Evolutionary conservation across 2,888 invertebrate species (phyloP).

Genomic region (Eremobia ochroleuca): DNA sequence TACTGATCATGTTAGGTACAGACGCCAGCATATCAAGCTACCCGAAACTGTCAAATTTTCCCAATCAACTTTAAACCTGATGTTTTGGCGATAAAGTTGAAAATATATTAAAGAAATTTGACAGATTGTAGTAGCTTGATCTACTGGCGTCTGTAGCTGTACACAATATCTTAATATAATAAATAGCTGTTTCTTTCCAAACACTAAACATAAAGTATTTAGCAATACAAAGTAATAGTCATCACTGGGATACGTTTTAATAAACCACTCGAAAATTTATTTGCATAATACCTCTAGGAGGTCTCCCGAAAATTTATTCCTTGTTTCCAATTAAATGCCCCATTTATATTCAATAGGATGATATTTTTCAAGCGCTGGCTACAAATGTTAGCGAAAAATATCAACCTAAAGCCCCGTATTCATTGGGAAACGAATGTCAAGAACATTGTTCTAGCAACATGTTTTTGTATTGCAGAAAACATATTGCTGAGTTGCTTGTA

Average conservation of each 20-base stretch:
- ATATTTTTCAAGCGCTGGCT: constrained; percentile 42
- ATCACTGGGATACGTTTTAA: constrained; percentile 55
- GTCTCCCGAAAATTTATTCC: constrained; percentile 52
- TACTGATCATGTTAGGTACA: not conserved
- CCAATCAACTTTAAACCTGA: too few relatives aligned
- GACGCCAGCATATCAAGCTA: too few relatives aligned
- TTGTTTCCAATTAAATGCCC: constrained; percentile 66
- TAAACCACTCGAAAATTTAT: constrained; percentile 56
- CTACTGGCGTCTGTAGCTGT: too few relatives aligned
- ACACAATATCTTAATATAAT: too few relatives aligned
- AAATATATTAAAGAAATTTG: too few relatives aligned
- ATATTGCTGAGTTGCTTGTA: not conserved
- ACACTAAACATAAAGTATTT: constrained; percentile 7
- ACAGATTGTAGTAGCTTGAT: too few relatives aligned
- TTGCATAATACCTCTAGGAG: constrained; percentile 61
- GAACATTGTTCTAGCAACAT: not conserved
- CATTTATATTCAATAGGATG: constrained; percentile 70
- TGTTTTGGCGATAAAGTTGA: too few relatives aligned
- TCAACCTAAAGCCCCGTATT: not conserved
- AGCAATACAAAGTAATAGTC: constrained; percentile 40
- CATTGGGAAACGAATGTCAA: not conserved
- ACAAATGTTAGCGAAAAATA: constrained; percentile 5
- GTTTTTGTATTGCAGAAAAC: not conserved
- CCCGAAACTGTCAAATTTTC: too few relatives aligned
- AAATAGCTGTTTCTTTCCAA: constrained; percentile 2